phyloP scores from a whole-genome alignment of 2,888 invertebrate species.

The Schrankia costaestrigalis region DNA sequence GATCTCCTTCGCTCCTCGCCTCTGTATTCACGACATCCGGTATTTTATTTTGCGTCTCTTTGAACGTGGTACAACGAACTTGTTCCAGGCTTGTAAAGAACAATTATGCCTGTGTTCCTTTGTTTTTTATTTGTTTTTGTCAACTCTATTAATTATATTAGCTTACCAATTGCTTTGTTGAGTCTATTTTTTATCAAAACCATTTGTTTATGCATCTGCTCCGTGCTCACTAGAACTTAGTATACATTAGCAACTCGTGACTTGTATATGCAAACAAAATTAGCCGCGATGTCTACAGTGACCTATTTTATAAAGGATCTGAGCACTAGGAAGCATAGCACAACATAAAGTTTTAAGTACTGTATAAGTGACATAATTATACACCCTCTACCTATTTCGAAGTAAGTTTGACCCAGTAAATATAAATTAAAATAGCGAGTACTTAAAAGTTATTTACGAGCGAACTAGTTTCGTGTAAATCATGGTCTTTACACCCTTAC shows the following conservation, averaged over 20 bases:
- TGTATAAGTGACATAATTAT: no score
- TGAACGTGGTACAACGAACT: conserved; percentile 40
- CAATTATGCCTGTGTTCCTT: conserved; percentile 34
- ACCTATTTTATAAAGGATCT: no score
- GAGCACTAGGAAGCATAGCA: no score
- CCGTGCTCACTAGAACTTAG: no score
- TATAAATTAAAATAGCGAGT: conserved; percentile 10
- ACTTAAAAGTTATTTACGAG: conserved; percentile 11
- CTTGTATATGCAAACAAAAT: no score
- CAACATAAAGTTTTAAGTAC: no score
- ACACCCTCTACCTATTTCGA: conserved; percentile 6
- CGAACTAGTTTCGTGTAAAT: conserved; percentile 16
- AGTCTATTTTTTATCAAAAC: conserved; percentile 1
- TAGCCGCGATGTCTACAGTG: no score
- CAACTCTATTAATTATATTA: conserved; percentile 12
- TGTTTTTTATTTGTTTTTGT: conserved; percentile 19
- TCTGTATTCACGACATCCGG: conserved; percentile 65
- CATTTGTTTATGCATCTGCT: conserved; percentile 3
- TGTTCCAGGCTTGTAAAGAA: conserved; percentile 31
- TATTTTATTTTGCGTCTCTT: conserved; percentile 53
- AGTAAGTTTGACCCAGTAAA: conserved; percentile 17
- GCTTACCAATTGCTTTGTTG: conserved; percentile 9
- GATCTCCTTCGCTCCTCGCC: conserved; percentile 49
- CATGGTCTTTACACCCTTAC: conserved; percentile 14
- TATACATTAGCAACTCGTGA: no score